Conservation (phyloP, 2,888 invertebrate species). For the Tridacna crocea region DNA sequence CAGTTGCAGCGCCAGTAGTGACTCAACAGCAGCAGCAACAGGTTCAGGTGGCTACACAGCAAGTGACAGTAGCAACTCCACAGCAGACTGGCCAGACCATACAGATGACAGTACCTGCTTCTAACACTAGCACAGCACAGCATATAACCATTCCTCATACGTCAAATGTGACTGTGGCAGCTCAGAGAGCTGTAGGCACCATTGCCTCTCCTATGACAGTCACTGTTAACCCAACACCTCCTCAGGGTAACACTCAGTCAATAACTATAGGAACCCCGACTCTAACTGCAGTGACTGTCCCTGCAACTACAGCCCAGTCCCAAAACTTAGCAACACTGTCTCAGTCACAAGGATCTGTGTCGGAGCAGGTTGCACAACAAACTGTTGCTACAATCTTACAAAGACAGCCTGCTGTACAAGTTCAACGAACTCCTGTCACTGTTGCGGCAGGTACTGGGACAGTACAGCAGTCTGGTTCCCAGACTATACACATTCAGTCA, state of each 20-base stretch:
- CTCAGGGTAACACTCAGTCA: constrained; percentile 16
- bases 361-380: constrained; percentile 51
- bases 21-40: constrained; percentile 34
- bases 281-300: constrained; percentile 38
- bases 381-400: constrained; percentile 58
- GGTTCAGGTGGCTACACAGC: constrained; percentile 45
- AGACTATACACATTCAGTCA: constrained; percentile 63
- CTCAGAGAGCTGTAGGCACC: constrained; percentile 43
- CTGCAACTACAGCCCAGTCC: constrained; percentile 51
- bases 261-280: constrained; percentile 23
- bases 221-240: constrained; percentile 58
- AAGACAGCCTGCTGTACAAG: constrained; percentile 45
- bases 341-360: constrained; percentile 39
- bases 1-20: constrained; percentile 45
- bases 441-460: constrained; percentile 25
- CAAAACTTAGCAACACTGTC: constrained; percentile 26
- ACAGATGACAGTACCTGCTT: constrained; percentile 52
- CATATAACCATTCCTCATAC: constrained; percentile 47
- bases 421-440: constrained; percentile 35
- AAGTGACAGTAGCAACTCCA: constrained; percentile 52
- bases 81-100: constrained; percentile 52
- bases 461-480: constrained; percentile 56
- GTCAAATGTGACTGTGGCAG: constrained; percentile 54
- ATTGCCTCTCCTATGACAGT: constrained; percentile 49
- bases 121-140: constrained; percentile 45